phyloP scores from a whole-genome alignment of 2,797 vertebrate species.

The Australoheros facetus region DNA sequence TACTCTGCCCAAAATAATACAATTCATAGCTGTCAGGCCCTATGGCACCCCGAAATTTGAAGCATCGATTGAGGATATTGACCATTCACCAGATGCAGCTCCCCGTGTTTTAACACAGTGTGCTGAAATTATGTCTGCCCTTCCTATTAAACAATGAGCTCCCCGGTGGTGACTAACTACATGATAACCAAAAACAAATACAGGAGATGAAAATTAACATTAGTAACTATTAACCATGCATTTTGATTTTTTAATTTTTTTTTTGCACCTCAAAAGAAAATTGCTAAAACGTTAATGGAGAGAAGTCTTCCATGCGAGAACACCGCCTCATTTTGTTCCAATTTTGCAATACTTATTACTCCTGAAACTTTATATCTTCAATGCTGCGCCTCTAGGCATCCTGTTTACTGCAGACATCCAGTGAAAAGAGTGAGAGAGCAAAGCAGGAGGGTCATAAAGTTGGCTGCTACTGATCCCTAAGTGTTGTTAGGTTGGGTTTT shows the following conservation, averaged over 20 bases:
- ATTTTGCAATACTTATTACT: slow-evolving; percentile 40
- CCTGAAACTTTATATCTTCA: slow-evolving; percentile 51
- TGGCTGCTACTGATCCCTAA: slow-evolving; percentile 41
- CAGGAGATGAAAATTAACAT: slow-evolving; percentile 55
- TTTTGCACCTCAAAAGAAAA: slow-evolving; percentile 43
- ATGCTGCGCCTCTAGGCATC: slow-evolving; percentile 44
- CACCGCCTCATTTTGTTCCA: slow-evolving; percentile 34
- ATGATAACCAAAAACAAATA: slow-evolving; percentile 59
- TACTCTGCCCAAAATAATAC: slow-evolving; percentile 72
- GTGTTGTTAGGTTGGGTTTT: slow-evolving; percentile 68
- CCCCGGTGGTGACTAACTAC: slow-evolving; percentile 37
- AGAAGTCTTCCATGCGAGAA: slow-evolving; percentile 36
- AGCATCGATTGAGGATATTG: slow-evolving; percentile 81
- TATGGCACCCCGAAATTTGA: slow-evolving; percentile 77
- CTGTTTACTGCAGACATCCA: slow-evolving; percentile 39
- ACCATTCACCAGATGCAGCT: slow-evolving; percentile 75
- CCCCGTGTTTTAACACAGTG: slow-evolving; percentile 61
- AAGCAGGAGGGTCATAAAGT: slow-evolving; percentile 24
- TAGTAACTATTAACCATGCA: slow-evolving; percentile 44
- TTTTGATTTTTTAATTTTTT: background rate
- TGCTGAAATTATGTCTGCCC: slow-evolving; percentile 68
- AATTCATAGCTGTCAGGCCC: slow-evolving; percentile 77
- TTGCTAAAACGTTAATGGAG: slow-evolving; percentile 46
- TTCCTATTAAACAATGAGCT: slow-evolving; percentile 63
- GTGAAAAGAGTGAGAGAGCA: slow-evolving; percentile 22